These are phyloP conservation scores for Eulemur coronatus DNA, from an alignment of 2,797 vertebrate genomes.

Conservation along the genomic window DNA sequence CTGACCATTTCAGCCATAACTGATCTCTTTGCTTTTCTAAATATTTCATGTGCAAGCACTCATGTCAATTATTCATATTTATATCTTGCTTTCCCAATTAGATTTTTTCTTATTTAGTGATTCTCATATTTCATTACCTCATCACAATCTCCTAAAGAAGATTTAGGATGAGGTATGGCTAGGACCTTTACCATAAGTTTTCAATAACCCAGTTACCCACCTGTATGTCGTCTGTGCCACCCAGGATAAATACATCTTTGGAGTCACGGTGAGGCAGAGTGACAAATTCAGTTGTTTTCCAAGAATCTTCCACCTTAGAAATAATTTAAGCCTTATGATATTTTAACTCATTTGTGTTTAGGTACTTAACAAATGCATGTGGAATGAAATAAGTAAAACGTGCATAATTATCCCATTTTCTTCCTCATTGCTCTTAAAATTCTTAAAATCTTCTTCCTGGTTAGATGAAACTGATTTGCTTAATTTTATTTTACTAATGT, in stretches of 20 bases:
- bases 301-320: slow-evolving; percentile 87
- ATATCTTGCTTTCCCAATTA: slow-evolving; percentile 9
- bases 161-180: background rate
- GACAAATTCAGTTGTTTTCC: slow-evolving; percentile 89
- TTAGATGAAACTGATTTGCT: background rate
- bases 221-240: slow-evolving; percentile 91
- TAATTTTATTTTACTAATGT: background rate
- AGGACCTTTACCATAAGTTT: background rate
- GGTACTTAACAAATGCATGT: background rate
- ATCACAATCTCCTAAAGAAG: background rate
- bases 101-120: background rate
- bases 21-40: background rate
- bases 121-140: background rate
- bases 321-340: slow-evolving; percentile 26
- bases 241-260: slow-evolving; percentile 90
- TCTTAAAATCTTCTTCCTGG: slow-evolving; percentile 1
- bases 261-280: slow-evolving; percentile 87
- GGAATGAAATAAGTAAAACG: background rate
- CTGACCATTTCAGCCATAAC: background rate
- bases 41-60: slow-evolving; percentile 5
- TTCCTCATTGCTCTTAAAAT: background rate
- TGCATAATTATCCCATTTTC: background rate
- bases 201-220: slow-evolving; percentile 72
- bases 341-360: slow-evolving; percentile 13
- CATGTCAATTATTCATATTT: background rate